Conservation (phyloP, 2,113 vertebrate genomes). For the Tor tambroides region DNA sequence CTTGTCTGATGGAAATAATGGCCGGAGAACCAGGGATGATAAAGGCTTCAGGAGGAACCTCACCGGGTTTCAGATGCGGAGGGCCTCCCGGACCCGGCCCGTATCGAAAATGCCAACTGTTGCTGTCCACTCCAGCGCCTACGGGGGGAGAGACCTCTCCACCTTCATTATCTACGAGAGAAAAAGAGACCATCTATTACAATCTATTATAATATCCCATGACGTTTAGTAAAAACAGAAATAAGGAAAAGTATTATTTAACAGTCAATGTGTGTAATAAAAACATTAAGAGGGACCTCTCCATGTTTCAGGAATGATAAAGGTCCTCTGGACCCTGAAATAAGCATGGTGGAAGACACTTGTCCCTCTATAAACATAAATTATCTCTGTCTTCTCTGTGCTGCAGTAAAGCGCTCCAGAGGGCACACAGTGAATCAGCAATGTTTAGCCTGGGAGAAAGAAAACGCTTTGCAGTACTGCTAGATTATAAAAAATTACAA, state of each 20-base stretch:
- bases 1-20: conserved; percentile 98
- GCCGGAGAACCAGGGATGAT: conserved; percentile 98
- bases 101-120: conserved; percentile 99
- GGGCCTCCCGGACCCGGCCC: conserved; percentile 83
- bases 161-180: conserved; percentile 88
- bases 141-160: conserved; percentile 97
- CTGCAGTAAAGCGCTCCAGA: background rate
- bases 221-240: background rate
- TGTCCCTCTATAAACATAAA: background rate
- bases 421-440: background rate
- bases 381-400: background rate
- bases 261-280: background rate
- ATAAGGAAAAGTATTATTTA: background rate
- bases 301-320: background rate
- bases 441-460: background rate
- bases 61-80: conserved; percentile 93
- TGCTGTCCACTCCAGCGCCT: conserved; percentile 96
- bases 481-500: background rate
- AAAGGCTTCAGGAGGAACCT: conserved; percentile 98
- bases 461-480: background rate
- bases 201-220: background rate
- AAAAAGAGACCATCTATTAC: conserved; percentile 40
- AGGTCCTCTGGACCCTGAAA: background rate
- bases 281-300: background rate
- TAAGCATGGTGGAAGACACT: background rate